These are phyloP conservation scores for Macrotus californicus DNA, from an alignment of 2,113 vertebrate genomes.

Conservation along the genomic window DNA sequence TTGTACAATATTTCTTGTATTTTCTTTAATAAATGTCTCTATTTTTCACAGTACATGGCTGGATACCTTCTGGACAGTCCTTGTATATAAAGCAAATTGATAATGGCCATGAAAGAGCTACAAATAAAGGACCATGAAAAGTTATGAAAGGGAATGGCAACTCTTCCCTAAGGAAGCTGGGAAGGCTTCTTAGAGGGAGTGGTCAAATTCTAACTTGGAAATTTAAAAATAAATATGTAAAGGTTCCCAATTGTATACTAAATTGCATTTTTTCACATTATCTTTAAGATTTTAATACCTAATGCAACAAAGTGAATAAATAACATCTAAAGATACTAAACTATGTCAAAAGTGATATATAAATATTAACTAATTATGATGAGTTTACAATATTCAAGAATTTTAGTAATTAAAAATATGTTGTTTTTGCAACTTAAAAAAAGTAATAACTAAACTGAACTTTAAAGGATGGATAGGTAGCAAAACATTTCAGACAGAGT, in stretches of 20 bases:
- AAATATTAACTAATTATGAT: too few species aligned
- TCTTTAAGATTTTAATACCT: too few species aligned
- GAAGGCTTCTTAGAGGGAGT: neutral
- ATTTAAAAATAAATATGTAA: neutral
- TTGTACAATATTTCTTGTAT: too few species aligned
- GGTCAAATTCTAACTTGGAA: neutral
- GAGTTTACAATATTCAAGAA: too few species aligned
- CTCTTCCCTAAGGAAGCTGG: neutral
- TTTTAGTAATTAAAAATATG: too few species aligned
- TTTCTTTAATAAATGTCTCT: too few species aligned
- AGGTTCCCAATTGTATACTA: neutral
- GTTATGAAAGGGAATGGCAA: neutral
- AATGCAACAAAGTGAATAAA: too few species aligned
- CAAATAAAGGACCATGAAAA: neutral
- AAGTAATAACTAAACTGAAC: neutral
- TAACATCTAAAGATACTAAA: too few species aligned
- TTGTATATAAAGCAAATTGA: neutral
- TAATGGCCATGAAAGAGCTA: neutral
- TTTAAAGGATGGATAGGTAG: neutral
- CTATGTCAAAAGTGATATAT: too few species aligned
- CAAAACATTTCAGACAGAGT: constrained; percentile 4
- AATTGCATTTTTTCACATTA: too few species aligned
- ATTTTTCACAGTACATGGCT: too few species aligned
- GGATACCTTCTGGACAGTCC: too few species aligned
- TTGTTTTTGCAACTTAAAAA: neutral